These are phyloP conservation scores for Centropyge bicolor DNA, from an alignment of 2,797 vertebrate genomes.

Conservation along the genomic window DNA sequence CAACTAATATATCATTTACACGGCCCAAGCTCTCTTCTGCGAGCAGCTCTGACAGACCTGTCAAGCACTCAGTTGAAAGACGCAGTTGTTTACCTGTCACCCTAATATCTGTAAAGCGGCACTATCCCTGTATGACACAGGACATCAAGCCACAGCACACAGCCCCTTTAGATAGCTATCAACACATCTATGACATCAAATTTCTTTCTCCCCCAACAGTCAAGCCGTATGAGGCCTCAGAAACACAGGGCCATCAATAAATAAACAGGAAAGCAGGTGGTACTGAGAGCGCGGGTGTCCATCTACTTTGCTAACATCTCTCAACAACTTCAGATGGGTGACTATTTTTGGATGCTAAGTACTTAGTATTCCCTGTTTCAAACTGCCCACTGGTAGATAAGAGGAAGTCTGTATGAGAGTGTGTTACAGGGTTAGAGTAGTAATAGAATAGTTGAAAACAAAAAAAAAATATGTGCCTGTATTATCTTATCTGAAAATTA, in stretches of 20 bases:
- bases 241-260: constrained; percentile 78
- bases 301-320: constrained; percentile 64
- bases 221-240: constrained; percentile 54
- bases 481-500: background rate
- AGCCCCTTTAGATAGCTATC: constrained; percentile 44
- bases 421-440: constrained; percentile 28
- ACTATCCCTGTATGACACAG: constrained; percentile 41
- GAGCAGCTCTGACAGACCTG: constrained; percentile 22
- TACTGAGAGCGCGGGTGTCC: constrained; percentile 54
- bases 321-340: constrained; percentile 51
- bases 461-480: background rate
- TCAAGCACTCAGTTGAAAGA: constrained; percentile 31
- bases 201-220: constrained; percentile 48
- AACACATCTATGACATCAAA: constrained; percentile 51
- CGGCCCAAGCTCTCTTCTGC: background rate
- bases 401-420: constrained; percentile 46
- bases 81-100: constrained; percentile 45
- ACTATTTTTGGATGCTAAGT: constrained; percentile 74
- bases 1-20: constrained; percentile 21
- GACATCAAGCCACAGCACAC: constrained; percentile 32
- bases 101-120: constrained; percentile 25
- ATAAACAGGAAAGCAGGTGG: constrained; percentile 72
- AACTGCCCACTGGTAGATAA: constrained; percentile 52
- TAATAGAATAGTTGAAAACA: constrained; percentile 4
- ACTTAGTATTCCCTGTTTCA: constrained; percentile 63